Base-by-base conservation (phyloP, 2,888 invertebrate genomes). In the Agrypnus murinus region DNA sequence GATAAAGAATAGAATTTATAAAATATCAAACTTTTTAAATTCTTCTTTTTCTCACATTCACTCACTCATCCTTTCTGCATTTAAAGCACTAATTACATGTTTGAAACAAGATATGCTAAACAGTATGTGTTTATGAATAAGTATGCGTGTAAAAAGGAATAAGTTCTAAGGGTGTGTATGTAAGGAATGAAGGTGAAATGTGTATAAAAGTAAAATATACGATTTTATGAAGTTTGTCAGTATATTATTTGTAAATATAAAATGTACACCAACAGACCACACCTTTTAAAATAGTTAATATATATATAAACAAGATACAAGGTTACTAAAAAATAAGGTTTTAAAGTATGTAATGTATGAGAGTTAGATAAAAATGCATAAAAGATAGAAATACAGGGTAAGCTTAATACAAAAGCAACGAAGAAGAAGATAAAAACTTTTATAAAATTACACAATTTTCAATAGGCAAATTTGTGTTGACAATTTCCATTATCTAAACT, bases 171-270 rank as follows among this genome's bases (percentile, higher is more conserved):
- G 34, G 14, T 36, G 15, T 17, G 36, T 17, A 15, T 15, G 3
- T 36, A 55, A 12, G 36, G 55, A 36, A 55, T 38, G 15, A 36
- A 55, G 55, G 55, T 55, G 36, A 55, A 2, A 55, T 25, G 19
- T 48, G 48, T 48, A 36, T 58, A 43, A 25, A 25, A 58, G 58
- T 58, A 64, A 69, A 69, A 69, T 69, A 64, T 64, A 69, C 57
- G 17, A 69, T 25, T 10, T 48, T 8, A 43, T 64, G 10, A 63
- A 57, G 48, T 36, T 53, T 48, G 48, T 31, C 38, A 64, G 36
- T 64, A 64, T 69, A 69, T 64, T 63, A 58, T 58, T 55, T 55
- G 40, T 53, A 68, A 68, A 59, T 50, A 66, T 40, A 64, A 53
- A 59, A 64, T 64, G 50, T 50, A 69, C 69, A 69, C 63, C 36